phyloP scores from a whole-genome alignment of 1,140 invertebrate species.

The Heliconius himera region DNA sequence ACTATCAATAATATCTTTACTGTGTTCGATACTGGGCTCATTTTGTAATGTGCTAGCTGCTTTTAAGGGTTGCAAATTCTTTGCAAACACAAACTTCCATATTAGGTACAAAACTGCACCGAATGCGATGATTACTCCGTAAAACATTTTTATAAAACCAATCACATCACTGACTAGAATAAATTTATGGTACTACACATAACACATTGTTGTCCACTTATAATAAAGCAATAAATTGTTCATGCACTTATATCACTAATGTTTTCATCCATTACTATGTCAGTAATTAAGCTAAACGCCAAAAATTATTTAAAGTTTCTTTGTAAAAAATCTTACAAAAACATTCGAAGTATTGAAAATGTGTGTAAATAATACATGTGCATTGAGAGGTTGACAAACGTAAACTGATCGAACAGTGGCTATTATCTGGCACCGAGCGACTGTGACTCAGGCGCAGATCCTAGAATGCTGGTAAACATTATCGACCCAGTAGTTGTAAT shows the following conservation, averaged over 20 bases:
- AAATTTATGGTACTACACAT: slow-evolving; percentile 45
- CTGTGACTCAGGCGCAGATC: slow-evolving; percentile 69
- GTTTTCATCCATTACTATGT: slow-evolving; percentile 37
- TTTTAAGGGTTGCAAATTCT: slow-evolving; percentile 31
- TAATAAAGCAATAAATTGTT: slow-evolving; percentile 52
- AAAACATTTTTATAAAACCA: slow-evolving; percentile 65
- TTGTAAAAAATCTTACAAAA: neutral
- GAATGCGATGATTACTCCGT: slow-evolving; percentile 62
- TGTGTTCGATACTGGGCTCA: neutral
- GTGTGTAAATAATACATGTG: slow-evolving; percentile 41
- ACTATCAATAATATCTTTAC: neutral
- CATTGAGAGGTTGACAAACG: slow-evolving; percentile 47
- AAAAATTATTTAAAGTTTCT: neutral
- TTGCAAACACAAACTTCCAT: slow-evolving; percentile 62
- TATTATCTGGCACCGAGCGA: slow-evolving; percentile 56
- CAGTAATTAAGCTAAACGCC: neutral
- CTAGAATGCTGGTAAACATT: slow-evolving; percentile 68
- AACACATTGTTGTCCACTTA: slow-evolving; percentile 55
- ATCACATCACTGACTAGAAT: slow-evolving; percentile 73
- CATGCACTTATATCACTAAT: slow-evolving; percentile 54
- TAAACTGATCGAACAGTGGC: slow-evolving; percentile 56
- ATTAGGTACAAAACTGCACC: slow-evolving; percentile 56
- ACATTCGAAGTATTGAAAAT: neutral
- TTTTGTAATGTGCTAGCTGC: neutral
- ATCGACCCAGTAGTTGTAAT: slow-evolving; percentile 51